phyloP scores from a whole-genome alignment of 2,797 vertebrate species.

The Protosalanx chinensis region DNA sequence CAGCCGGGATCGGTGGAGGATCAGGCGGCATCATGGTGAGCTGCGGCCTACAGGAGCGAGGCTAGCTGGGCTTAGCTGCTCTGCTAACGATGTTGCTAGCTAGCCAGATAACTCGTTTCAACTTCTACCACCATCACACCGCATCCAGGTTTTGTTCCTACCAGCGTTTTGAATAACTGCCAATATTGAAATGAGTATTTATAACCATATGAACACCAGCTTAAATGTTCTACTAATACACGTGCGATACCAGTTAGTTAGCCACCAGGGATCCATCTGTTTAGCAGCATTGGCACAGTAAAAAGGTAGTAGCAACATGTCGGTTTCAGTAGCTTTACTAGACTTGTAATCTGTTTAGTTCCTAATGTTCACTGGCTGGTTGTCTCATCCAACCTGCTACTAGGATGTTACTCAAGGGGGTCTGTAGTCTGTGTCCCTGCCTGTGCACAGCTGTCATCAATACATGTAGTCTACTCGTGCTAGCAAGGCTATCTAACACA shows the following conservation, averaged over 20 bases:
- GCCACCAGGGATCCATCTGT: not conserved
- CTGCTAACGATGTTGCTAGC: not conserved
- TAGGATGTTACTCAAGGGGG: too few species aligned
- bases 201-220: too few species aligned
- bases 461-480: not conserved
- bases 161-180: too few species aligned
- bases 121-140: too few species aligned
- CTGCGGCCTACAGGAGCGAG: conserved; percentile 57
- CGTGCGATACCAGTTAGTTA: not conserved
- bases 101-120: too few species aligned
- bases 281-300: not conserved
- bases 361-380: conserved; percentile 25
- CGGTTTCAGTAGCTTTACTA: not conserved
- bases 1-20: conserved; percentile 70
- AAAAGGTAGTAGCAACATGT: not conserved
- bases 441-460: too few species aligned
- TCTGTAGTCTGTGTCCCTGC: too few species aligned
- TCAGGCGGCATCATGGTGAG: conserved; percentile 80
- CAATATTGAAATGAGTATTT: too few species aligned
- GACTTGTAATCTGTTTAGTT: conserved; percentile 30
- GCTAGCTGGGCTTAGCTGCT: conserved; percentile 20
- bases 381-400: conserved; percentile 2
- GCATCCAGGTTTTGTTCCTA: too few species aligned
- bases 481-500: conserved; percentile 57
- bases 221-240: not conserved